Evolutionary conservation across 2,113 vertebrate genomes (phyloP), one percentile per base, ranked within the genome.

Genomic region (Indri indri): DNA sequence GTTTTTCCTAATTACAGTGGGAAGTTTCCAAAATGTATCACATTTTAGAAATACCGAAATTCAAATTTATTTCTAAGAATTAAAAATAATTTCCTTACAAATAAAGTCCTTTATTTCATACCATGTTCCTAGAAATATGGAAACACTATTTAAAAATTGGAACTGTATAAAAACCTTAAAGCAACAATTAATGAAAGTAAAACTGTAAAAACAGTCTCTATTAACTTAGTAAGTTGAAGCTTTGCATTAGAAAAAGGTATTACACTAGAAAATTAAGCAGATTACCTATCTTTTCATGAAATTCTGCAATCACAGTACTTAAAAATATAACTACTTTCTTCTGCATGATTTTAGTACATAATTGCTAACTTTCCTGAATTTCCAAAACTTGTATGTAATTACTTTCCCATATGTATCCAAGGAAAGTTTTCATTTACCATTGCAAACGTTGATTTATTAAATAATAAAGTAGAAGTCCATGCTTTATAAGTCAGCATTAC

Each of bases 381-480:
- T 94, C 59, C 34, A 54, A 97, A 91, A 97, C 20, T 68, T 95
- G 25, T 3, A 89, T n/a, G n/a, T 42, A 89, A 93, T n/a, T 90
- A 86, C 8, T 94, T 95, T 86, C 34, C 88, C 18, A 96, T 90
- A 93, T 3, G 93, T 84, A 50, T 94, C 63, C 50, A 96, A 97
- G 70, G 47, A 97, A 97, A 95, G 32, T 23, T 87, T 95, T 94
- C 70, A 97, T 52, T 95, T 88, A 96, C 68, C 42, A 97, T 8
- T 93, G n/a, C 79, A 97, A 98, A 97, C 95, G 96, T 0, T 90
- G 82, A 96, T 97, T 97, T 95, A 97, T 98, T 95, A 98, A 97
- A 97, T 96, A 97, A 93, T 88, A 97, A 95, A 97, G 85, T 93
- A 90, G n/a, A 97, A 97, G 87, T 96, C 97, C 87, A 96, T 88